These are phyloP conservation scores for Hirtodrosophila trivittata DNA, from an alignment of 2,888 invertebrate species.

Conservation along the genomic window DNA sequence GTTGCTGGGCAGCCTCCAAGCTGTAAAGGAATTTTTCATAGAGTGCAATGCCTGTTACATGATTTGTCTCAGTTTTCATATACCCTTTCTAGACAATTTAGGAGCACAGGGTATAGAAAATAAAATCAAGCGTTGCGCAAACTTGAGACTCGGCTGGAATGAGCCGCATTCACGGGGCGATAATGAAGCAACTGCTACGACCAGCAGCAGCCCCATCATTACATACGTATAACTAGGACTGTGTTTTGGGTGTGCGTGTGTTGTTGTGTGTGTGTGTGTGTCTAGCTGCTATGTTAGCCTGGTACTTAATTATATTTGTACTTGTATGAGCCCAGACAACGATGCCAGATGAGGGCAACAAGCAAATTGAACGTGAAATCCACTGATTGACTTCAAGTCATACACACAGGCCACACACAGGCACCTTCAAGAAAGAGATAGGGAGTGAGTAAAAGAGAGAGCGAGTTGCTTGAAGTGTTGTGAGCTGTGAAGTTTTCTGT, in stretches of 20 bases:
- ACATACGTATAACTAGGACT: slow-evolving; percentile 4
- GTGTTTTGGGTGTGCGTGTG: slow-evolving; percentile 17
- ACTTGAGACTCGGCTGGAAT: slow-evolving; percentile 37
- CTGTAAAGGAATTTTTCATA: no score
- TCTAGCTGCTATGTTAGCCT: slow-evolving; percentile 45
- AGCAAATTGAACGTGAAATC: slow-evolving; percentile 74
- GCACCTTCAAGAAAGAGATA: neutral
- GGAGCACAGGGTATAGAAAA: neutral
- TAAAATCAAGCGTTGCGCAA: slow-evolving; percentile 39
- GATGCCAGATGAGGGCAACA: slow-evolving; percentile 49
- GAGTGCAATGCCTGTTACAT: no score
- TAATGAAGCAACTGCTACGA: slow-evolving; percentile 56
- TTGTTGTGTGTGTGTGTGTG: slow-evolving; percentile 14
- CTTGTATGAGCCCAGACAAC: slow-evolving; percentile 48
- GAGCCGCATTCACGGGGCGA: slow-evolving; percentile 21
- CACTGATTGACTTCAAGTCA: slow-evolving; percentile 57
- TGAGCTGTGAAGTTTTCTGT: slow-evolving; percentile 36
- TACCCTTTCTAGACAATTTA: neutral
- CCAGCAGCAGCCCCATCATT: slow-evolving; percentile 29
- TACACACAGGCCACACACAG: slow-evolving; percentile 1
- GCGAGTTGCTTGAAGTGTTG: slow-evolving; percentile 27
- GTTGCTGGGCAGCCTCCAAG: no score
- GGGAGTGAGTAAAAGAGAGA: neutral
- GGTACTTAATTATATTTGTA: slow-evolving; percentile 72
- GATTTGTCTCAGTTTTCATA: no score